Base-by-base conservation (phyloP, 2,113 vertebrate species). In the Equus przewalskii region DNA sequence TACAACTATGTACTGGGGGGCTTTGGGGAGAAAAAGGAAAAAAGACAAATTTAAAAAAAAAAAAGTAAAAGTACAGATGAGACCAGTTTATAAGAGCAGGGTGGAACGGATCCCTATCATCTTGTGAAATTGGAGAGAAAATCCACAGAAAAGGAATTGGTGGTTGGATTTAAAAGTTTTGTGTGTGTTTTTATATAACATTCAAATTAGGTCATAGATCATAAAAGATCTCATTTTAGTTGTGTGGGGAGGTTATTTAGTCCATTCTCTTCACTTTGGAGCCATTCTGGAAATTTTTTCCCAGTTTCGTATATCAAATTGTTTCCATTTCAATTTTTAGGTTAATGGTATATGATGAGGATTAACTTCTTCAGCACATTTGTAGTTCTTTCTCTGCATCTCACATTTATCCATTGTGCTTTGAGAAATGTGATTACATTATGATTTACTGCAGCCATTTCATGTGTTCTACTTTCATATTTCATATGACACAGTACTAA, bases 251-350 rank as follows among this genome's bases (percentile, higher is more conserved):
- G 30, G 18, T 58, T 65, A 87, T 44, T 60, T 89, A 60, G 12
- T 94, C 26, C 51, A 54, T 81, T 95, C 6, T 28, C 44, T 83
- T 92, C 30, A 82, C 30, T 94, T 87, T 19, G 54, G 49, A 95
- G 21, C 8, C 24, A 91, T 79, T 46, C 41, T 95, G 36, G 65
- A 64, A 54, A 7, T 33, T 76, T 26, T 62, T 67, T 54, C 36
- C 26, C 13, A 56, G 21, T 89, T 97, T 81, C 69, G 7, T 44
- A 79, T 79, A 69, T 86, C 41, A 2, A 78, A 28, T 46, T n/a
- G 13, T 62, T 6, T 54, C 41, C 30, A 49, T 69, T 76, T 95
- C 18, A 86, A 65, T 28, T 94, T 92, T 86, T 36, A 86, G 64
- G 33, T 49, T 79, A 65, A 72, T 54, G 22, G 8, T n/a, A 28